These are phyloP conservation scores for Drosophila affinis DNA, from an alignment of 2,888 invertebrate genomes.

Conservation along the genomic window DNA sequence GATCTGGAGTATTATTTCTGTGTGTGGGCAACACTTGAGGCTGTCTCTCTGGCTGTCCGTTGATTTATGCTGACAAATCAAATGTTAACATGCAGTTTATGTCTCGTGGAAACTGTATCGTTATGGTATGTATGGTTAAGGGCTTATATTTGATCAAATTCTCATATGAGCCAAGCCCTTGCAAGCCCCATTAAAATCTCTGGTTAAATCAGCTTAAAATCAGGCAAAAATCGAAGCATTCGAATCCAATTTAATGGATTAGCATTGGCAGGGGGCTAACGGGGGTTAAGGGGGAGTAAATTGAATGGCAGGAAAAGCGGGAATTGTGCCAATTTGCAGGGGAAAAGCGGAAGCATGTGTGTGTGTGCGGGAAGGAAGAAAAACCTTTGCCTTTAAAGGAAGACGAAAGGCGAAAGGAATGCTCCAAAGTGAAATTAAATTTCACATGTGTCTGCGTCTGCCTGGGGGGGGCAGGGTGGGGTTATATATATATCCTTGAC, in stretches of 20 bases:
- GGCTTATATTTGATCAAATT: slow-evolving; percentile 16
- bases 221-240: slow-evolving; percentile 63
- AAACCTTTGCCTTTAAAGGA: slow-evolving; percentile 38
- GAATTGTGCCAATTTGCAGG: slow-evolving; percentile 76
- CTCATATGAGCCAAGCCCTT: slow-evolving; percentile 22
- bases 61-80: slow-evolving; percentile 75
- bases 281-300: slow-evolving; percentile 10
- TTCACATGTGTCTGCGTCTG: slow-evolving; percentile 43
- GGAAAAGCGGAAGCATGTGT: slow-evolving; percentile 12
- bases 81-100: slow-evolving; percentile 64
- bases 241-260: slow-evolving; percentile 79
- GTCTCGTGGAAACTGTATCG: slow-evolving; percentile 45
- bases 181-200: slow-evolving; percentile 56
- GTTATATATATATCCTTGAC: slow-evolving; percentile 43
- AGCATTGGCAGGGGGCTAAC: slow-evolving; percentile 43
- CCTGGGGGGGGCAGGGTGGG: not conserved
- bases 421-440: slow-evolving; percentile 76
- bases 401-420: slow-evolving; percentile 42
- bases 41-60: slow-evolving; percentile 19
- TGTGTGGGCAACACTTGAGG: slow-evolving; percentile 67
- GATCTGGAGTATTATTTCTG: slow-evolving; percentile 7
- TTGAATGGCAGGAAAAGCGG: slow-evolving; percentile 46
- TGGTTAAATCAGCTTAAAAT: slow-evolving; percentile 72
- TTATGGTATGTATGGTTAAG: no score
- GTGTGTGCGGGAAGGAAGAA: not conserved